A percentile compares a stretch with the other conserved stretches of the same genome.
phyloP scores from a whole-genome alignment of 1,140 invertebrate species.

The Bombus waltoni region DNA sequence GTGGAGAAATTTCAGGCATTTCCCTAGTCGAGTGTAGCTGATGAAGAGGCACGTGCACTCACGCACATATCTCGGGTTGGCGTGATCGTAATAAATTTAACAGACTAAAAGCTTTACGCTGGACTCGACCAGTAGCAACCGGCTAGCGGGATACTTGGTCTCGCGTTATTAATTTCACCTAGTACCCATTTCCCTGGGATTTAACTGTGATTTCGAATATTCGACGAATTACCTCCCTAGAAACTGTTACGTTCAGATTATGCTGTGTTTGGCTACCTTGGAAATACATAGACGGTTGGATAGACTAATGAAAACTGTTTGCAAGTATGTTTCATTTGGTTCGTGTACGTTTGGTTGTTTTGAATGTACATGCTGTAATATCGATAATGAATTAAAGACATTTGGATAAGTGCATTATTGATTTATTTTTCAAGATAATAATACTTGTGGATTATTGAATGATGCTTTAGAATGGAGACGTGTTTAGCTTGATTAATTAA shows the following conservation, averaged over 20 bases:
- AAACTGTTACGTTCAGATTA: not conserved
- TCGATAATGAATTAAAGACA: not conserved
- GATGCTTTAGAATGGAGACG: not conserved
- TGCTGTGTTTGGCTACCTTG: not conserved
- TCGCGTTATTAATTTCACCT: conserved; percentile 30
- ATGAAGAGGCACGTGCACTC: not conserved
- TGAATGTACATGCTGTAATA: no score
- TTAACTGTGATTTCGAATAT: conserved; percentile 34
- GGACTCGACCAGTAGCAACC: not conserved
- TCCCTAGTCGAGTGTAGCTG: not conserved
- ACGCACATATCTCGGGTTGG: not conserved
- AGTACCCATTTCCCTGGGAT: not conserved
- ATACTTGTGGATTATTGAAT: not conserved
- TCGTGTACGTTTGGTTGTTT: no score
- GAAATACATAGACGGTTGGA: not conserved
- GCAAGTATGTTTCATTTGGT: not conserved
- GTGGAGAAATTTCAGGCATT: conserved; percentile 21
- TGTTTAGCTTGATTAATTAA: not conserved
- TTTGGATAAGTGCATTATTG: not conserved
- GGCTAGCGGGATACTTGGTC: not conserved
- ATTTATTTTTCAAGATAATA: not conserved
- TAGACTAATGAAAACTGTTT: not conserved
- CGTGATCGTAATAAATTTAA: conserved; percentile 46
- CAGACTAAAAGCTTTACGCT: conserved; percentile 33
- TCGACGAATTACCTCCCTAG: not conserved